phyloP scores from a whole-genome alignment of 2,113 vertebrate genomes.

The Rousettus leschenaultii region DNA sequence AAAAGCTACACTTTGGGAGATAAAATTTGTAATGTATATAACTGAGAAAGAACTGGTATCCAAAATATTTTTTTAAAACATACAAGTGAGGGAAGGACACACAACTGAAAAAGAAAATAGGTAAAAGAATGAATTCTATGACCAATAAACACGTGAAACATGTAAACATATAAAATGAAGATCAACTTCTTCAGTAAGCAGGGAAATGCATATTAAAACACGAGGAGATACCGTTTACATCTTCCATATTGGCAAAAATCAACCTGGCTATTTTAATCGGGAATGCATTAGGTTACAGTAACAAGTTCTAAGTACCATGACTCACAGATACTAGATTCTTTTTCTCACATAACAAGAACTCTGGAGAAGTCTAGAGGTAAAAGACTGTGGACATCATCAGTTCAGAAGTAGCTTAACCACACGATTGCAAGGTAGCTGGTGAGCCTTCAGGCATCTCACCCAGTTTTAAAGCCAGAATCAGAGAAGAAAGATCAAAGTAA shows the following conservation, averaged over 20 bases:
- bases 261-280: not conserved
- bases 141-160: not conserved
- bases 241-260: not conserved
- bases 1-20: not conserved
- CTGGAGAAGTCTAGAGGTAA: not conserved
- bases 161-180: not conserved
- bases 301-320: not conserved
- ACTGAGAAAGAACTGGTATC: not conserved
- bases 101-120: not conserved
- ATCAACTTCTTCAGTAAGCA: not conserved
- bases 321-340: not conserved
- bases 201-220: not conserved
- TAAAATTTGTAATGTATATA: not conserved
- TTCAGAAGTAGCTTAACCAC: not conserved
- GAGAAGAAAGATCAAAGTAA: not conserved
- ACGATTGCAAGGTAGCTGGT: not conserved
- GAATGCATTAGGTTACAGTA: not conserved
- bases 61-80: not conserved
- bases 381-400: not conserved
- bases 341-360: not conserved
- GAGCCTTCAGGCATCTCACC: not conserved
- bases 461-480: not conserved
- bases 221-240: not conserved
- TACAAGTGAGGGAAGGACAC: not conserved
- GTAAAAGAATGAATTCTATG: not conserved